Evolutionary conservation across 2,888 invertebrate species (phyloP), one percentile per base, ranked within the genome.

Genomic region (Scaptomyza polygonia): DNA sequence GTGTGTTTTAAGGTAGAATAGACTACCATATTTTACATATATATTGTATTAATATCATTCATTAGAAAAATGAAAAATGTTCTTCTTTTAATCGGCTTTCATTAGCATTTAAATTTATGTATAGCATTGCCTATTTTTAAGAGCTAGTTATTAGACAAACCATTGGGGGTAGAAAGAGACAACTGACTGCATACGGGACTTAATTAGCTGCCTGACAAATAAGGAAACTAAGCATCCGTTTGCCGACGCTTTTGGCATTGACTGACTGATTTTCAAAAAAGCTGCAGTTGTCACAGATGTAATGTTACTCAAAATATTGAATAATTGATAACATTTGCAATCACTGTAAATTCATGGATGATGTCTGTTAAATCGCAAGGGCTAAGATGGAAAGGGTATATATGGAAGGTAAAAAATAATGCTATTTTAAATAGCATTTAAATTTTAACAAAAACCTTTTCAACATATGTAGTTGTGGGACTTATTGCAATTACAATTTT

Each of bases 261-360:
- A 21, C 21, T 21, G 21, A 21, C 21, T 21, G 21, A 21, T 21
- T 21, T 21, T 21, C 21, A 3, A 2, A 3, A 21, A 21, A 21
- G 21, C 21, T 11, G 5, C 16, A 11, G 7, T 11, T 16, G 11
- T 7, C 1, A 29, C 12, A 6, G 16, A 16, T n/a, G n/a, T n/a
- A n/a, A n/a, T n/a, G n/a, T n/a, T n/a, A n/a, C 45, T 45, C 14
- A 43, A 27, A 27, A 25, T 16, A 3, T 29, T 18, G 18, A 7
- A 16, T 21, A 42, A n/a, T 45, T 39, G 3, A 29, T 29, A 7
- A 12, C 39, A 34, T 48, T 49, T 27, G 25, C 43, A 34, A 40
- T 27, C 48, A 39, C 8, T 9, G 16, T 9, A 11, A 5, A 12
- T 18, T 40, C 40, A 18, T 34, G 25, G 18, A 21, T 12, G 21